Evolutionary conservation across 2,888 invertebrate species (phyloP).

Genomic region (Leucoma salicis): DNA sequence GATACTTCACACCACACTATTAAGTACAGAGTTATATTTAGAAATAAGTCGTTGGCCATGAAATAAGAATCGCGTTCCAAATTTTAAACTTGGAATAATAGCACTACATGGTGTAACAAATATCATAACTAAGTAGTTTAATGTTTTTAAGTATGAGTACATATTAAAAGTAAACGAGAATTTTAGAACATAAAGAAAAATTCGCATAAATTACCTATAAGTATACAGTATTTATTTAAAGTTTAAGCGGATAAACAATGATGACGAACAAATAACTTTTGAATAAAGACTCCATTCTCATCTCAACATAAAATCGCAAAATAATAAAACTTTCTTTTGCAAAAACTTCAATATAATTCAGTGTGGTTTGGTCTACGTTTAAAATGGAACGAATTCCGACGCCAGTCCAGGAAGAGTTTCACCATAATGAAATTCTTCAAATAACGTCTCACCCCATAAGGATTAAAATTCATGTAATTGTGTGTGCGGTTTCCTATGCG

Average conservation of each 20-base stretch:
- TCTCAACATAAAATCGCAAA: slow-evolving; percentile 47
- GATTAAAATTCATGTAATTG: slow-evolving; percentile 72
- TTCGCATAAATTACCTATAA: slow-evolving; percentile 6
- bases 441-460: slow-evolving; percentile 58
- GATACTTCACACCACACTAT: slow-evolving; percentile 2
- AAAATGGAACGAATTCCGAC: slow-evolving; percentile 66
- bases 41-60: neutral
- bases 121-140: neutral
- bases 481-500: slow-evolving; percentile 47
- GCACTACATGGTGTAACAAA: neutral
- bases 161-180: neutral
- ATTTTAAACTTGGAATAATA: neutral
- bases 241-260: slow-evolving; percentile 21
- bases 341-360: slow-evolving; percentile 64
- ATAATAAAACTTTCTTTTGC: slow-evolving; percentile 61
- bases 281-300: slow-evolving; percentile 32
- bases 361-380: slow-evolving; percentile 55
- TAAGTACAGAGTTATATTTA: slow-evolving; percentile 4
- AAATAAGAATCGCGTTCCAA: neutral
- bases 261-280: slow-evolving; percentile 15
- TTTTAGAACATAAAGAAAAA: neutral
- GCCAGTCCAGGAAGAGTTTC: slow-evolving; percentile 60
- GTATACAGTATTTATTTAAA: slow-evolving; percentile 7
- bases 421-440: slow-evolving; percentile 78
- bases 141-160: neutral